A percentile compares a stretch with the other conserved stretches of the same genome.
Conservation (phyloP, 2,113 vertebrate genomes). For the Uria lomvia region DNA sequence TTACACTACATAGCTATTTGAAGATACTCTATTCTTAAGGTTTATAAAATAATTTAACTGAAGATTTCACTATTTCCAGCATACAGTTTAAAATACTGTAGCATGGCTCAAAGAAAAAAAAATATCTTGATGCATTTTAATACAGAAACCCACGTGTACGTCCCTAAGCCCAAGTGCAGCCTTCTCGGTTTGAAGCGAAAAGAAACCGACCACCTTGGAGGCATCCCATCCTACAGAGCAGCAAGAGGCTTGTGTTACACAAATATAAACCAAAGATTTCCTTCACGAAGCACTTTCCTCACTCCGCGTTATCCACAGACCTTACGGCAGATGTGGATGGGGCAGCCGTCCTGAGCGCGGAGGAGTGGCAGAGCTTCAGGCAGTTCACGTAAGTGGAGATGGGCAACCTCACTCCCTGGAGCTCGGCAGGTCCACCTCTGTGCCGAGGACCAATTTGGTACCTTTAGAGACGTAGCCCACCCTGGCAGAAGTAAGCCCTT, state of each 20-base stretch:
- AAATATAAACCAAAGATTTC: background rate
- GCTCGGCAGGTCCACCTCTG: background rate
- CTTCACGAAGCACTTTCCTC: background rate
- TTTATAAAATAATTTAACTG: background rate
- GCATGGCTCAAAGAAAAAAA: background rate
- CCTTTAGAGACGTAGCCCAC: background rate
- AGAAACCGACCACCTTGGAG: background rate
- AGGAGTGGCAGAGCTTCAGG: background rate
- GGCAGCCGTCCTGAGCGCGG: rapidly evolving
- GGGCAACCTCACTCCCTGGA: background rate
- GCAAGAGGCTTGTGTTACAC: background rate
- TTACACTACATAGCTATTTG: background rate
- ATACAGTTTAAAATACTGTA: background rate
- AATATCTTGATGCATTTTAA: background rate
- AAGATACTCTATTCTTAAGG: background rate
- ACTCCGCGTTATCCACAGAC: background rate
- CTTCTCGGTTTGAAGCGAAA: background rate
- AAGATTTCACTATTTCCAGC: background rate
- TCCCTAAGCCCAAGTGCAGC: background rate
- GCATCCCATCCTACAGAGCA: background rate
- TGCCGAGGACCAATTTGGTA: background rate
- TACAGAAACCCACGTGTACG: background rate
- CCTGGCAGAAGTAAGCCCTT: background rate
- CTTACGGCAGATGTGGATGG: background rate
- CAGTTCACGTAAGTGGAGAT: background rate